These are phyloP conservation scores for Papilio aristodemus DNA, from an alignment of 1,140 invertebrate species.

Conservation along the genomic window DNA sequence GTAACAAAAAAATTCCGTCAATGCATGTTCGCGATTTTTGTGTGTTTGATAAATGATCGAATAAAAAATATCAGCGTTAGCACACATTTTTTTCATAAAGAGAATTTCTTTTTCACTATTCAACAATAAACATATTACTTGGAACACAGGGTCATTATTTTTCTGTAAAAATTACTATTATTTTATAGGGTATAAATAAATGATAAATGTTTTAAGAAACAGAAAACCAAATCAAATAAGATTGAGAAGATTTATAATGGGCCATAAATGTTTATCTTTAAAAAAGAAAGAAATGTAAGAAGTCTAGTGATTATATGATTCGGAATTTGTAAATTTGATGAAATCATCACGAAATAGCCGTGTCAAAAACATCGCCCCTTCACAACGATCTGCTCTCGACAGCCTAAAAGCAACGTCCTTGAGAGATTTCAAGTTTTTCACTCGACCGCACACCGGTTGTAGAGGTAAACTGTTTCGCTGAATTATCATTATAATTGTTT, in stretches of 20 bases:
- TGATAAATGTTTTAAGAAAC: no score
- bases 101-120: no score
- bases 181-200: no score
- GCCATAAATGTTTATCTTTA: no score
- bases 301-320: neutral
- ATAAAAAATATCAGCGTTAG: neutral
- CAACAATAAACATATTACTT: no score
- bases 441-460: constrained; percentile 16
- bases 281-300: neutral
- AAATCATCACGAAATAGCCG: neutral
- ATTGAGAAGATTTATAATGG: no score
- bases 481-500: constrained; percentile 18
- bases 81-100: neutral
- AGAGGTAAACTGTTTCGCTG: constrained; percentile 22
- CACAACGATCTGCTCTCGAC: neutral
- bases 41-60: constrained; percentile 17
- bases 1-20: constrained; percentile 9
- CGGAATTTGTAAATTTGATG: neutral
- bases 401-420: constrained; percentile 22
- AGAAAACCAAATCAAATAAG: no score
- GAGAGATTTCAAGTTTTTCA: constrained; percentile 29
- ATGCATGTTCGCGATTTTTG: neutral
- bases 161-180: no score
- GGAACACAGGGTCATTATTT: no score
- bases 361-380: constrained; percentile 5